Conservation (phyloP, 2,888 invertebrate species). For the Resseliella maxima region DNA sequence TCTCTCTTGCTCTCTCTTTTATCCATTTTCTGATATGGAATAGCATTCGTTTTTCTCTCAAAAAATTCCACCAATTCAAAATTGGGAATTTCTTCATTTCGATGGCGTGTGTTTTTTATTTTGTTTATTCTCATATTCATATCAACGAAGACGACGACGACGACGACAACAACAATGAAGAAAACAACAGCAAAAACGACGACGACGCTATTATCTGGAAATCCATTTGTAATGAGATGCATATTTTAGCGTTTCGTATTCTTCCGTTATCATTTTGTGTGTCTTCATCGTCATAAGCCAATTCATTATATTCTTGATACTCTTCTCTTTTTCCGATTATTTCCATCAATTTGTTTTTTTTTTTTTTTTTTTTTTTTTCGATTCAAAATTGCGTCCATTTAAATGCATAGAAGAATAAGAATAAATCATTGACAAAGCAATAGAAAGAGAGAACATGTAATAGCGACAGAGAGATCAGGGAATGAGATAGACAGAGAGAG, state of each 20-base stretch:
- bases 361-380: background rate
- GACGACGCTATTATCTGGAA: background rate
- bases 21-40: too few species aligned
- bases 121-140: background rate
- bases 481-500: too few species aligned
- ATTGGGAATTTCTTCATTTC: background rate
- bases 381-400: background rate
- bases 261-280: background rate
- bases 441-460: too few species aligned
- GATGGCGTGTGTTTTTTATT: background rate
- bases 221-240: background rate
- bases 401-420: background rate
- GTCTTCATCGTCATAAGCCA: background rate
- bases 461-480: too few species aligned
- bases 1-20: too few species aligned
- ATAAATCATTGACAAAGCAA: conserved; percentile 12
- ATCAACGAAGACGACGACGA: too few species aligned
- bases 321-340: background rate
- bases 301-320: background rate
- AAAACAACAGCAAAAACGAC: too few species aligned
- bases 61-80: background rate
- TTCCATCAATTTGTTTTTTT: background rate
- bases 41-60: background rate
- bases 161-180: too few species aligned
- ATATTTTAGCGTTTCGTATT: background rate